A percentile compares a stretch with the other conserved stretches of the same genome.
Evolutionary conservation across 2,113 vertebrate species (phyloP).

Genomic region (Hippocampus comes): DNA sequence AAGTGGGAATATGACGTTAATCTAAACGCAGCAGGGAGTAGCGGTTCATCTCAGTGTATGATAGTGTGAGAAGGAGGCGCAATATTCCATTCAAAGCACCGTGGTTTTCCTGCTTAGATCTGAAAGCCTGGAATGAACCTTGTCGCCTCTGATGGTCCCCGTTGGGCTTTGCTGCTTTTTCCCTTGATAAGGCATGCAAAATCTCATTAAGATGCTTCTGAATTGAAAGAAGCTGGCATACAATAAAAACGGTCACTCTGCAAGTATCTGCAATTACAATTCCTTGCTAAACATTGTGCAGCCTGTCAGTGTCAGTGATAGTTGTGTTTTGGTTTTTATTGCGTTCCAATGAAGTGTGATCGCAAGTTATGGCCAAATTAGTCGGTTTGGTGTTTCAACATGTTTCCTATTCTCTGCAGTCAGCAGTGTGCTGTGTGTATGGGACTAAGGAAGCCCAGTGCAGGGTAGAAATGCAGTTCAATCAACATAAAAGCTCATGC

Average conservation of each 20-base stretch:
- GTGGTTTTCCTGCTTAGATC: constrained; percentile 42
- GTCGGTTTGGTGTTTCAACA: not conserved
- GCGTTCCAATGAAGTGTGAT: not conserved
- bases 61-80: constrained; percentile 37
- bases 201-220: constrained; percentile 43
- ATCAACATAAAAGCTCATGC: not conserved
- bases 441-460: not conserved
- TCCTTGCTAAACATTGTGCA: not conserved
- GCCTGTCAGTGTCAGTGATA: not conserved
- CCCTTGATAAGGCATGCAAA: constrained; percentile 46
- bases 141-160: constrained; percentile 50
- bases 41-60: constrained; percentile 29
- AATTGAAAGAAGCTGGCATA: constrained; percentile 42
- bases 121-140: constrained; percentile 49
- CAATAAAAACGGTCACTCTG: constrained; percentile 33
- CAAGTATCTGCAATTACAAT: constrained; percentile 11
- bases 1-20: constrained; percentile 57
- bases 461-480: not conserved
- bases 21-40: constrained; percentile 54
- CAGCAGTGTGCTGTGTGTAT: not conserved
- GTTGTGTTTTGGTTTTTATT: not conserved
- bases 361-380: not conserved
- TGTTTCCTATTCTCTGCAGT: not conserved
- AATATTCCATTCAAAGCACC: constrained; percentile 33
- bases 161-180: constrained; percentile 43